Evolutionary conservation across 2,888 invertebrate species (phyloP).

Genomic region (Ferdinandea cuprea): DNA sequence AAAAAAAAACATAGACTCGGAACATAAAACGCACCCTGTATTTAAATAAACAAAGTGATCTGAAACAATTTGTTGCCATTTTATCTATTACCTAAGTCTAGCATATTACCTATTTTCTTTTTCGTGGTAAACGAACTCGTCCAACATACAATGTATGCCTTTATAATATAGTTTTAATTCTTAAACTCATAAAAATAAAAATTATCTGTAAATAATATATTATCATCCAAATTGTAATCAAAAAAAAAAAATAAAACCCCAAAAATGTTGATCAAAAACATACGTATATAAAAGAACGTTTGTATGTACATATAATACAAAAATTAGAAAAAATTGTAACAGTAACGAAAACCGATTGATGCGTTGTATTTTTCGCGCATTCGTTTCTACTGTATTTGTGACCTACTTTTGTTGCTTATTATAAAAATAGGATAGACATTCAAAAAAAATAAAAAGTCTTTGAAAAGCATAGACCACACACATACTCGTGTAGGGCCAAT

Average conservation of each 20-base stretch:
- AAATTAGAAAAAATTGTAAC: slow-evolving; percentile 21
- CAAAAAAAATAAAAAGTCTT: slow-evolving; percentile 71
- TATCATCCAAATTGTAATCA: not conserved
- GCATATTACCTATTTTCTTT: no score
- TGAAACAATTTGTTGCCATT: no score
- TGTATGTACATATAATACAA: not conserved
- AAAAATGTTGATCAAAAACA: not conserved
- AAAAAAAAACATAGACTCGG: no score
- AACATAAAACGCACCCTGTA: no score
- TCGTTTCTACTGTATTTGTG: slow-evolving; percentile 45
- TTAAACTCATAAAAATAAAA: no score
- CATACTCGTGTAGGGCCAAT: slow-evolving; percentile 5
- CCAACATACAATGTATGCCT: no score
- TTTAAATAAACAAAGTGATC: no score
- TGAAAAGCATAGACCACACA: slow-evolving; percentile 65
- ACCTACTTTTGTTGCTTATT: slow-evolving; percentile 60
- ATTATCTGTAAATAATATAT: no score
- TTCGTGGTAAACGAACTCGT: no score
- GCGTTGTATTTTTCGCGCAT: slow-evolving; percentile 38
- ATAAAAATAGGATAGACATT: slow-evolving; percentile 78
- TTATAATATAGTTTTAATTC: no score
- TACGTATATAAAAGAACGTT: not conserved
- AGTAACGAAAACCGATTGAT: slow-evolving; percentile 26
- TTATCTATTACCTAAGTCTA: no score
- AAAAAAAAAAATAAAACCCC: not conserved